phyloP scores from a whole-genome alignment of 2,888 invertebrate genomes.

The Listrodromus nycthemerus region DNA sequence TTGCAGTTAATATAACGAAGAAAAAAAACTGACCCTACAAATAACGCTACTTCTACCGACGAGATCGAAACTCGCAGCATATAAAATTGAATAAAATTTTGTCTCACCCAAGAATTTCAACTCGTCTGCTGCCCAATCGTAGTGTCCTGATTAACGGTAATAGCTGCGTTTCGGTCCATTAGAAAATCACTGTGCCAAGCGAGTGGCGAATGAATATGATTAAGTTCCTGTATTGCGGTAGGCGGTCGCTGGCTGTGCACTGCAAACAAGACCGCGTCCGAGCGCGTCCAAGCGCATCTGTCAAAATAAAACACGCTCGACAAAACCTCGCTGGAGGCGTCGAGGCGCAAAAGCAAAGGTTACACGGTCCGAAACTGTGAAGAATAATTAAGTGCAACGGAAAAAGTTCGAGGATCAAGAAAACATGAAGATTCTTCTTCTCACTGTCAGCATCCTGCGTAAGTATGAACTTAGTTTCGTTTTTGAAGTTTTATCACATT shows the following conservation, averaged over 20 bases:
- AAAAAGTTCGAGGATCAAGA: neutral
- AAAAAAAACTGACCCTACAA: too few species aligned
- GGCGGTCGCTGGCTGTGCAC: neutral
- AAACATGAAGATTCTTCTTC: conserved; percentile 24
- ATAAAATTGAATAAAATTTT: too few species aligned
- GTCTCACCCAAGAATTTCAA: too few species aligned
- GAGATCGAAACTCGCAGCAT: too few species aligned
- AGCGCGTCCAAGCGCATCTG: conserved; percentile 40
- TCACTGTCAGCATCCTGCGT: conserved; percentile 3
- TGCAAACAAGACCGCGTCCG: neutral
- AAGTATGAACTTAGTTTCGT: neutral
- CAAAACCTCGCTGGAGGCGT: neutral
- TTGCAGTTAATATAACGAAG: too few species aligned
- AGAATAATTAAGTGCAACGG: neutral
- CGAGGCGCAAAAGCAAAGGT: neutral
- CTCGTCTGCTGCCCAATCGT: too few species aligned
- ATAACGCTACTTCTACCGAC: too few species aligned
- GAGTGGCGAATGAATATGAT: conserved; percentile 13
- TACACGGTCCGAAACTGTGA: neutral
- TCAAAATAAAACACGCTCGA: conserved; percentile 32
- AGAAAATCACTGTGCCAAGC: conserved; percentile 1
- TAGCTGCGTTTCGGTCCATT: conserved; percentile 11
- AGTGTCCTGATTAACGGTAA: neutral
- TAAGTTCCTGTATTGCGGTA: neutral
- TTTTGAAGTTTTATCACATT: neutral